These are phyloP conservation scores for Pseudomyrmex cubaensis DNA, from an alignment of 1,140 invertebrate species.

Conservation along the genomic window DNA sequence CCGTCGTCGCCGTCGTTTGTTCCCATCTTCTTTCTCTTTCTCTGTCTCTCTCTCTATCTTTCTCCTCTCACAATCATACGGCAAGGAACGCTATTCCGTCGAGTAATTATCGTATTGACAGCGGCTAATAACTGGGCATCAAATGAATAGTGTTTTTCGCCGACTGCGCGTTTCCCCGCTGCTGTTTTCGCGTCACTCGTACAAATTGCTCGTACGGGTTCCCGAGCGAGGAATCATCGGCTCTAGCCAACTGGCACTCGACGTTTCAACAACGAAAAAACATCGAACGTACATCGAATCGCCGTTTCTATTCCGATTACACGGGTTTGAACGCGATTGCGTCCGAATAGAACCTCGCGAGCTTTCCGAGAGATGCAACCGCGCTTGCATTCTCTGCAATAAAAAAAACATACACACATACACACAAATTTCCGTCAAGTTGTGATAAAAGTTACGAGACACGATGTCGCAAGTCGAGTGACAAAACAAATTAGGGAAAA, in stretches of 20 bases:
- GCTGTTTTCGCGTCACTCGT: neutral
- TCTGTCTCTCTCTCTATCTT: neutral
- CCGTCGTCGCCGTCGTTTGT: neutral
- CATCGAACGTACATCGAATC: neutral
- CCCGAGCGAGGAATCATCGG: conserved; percentile 4
- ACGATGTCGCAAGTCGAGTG: neutral
- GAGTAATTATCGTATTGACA: conserved; percentile 45
- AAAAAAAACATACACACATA: neutral
- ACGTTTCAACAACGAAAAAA: neutral
- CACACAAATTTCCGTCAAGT: too few relatives aligned
- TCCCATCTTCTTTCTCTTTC: conserved; percentile 12
- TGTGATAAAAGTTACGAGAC: neutral
- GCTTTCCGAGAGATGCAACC: neutral
- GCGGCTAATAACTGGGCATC: conserved; percentile 23
- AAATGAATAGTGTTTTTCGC: conserved; percentile 18
- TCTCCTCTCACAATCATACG: conserved; percentile 9
- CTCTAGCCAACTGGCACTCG: conserved; percentile 3
- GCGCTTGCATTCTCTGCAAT: neutral
- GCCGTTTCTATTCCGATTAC: conserved; percentile 1
- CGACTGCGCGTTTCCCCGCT: conserved; percentile 4
- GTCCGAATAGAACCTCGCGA: neutral
- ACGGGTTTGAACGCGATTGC: neutral
- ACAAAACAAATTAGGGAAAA: conserved; percentile 31
- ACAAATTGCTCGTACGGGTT: conserved; percentile 23
- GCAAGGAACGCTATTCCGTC: neutral